These are phyloP conservation scores for Hirtodrosophila cameraria DNA, from an alignment of 2,888 invertebrate species.

Conservation along the genomic window DNA sequence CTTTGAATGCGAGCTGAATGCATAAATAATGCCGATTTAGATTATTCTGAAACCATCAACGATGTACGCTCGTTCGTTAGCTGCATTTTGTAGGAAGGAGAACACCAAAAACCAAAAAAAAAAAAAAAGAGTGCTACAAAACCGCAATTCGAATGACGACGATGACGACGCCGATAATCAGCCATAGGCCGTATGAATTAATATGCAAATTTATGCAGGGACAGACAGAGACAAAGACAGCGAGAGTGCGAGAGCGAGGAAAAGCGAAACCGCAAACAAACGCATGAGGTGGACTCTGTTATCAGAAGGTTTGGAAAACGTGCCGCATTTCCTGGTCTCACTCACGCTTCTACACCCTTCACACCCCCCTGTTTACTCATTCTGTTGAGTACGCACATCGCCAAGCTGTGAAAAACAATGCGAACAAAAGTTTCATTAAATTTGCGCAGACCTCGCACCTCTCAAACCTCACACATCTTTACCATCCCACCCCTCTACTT, in stretches of 20 bases:
- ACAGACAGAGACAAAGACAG: not conserved
- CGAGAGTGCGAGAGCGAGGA: conserved; percentile 1
- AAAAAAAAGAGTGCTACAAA: conserved; percentile 38
- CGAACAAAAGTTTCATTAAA: conserved; percentile 76
- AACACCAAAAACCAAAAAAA: not conserved
- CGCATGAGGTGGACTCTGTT: conserved; percentile 46
- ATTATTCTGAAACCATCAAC: conserved; percentile 59
- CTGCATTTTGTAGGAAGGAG: not conserved
- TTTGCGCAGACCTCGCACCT: conserved; percentile 47
- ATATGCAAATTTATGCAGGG: conserved; percentile 72
- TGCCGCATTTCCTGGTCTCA: conserved; percentile 64
- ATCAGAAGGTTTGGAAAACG: conserved; percentile 65
- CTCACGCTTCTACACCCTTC: not conserved
- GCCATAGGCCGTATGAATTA: conserved; percentile 63
- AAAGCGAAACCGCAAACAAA: conserved; percentile 64
- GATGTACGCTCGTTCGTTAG: too few species aligned
- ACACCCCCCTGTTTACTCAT: not conserved
- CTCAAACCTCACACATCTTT: not conserved
- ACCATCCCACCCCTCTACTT: not conserved
- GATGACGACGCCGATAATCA: conserved; percentile 65
- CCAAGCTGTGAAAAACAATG: conserved; percentile 68
- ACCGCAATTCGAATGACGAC: conserved; percentile 30
- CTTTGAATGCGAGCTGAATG: conserved; percentile 63
- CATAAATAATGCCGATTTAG: conserved; percentile 73
- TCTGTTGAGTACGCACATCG: conserved; percentile 3